Conservation (phyloP, 2,113 vertebrate species). For the Struthidea cinerea region DNA sequence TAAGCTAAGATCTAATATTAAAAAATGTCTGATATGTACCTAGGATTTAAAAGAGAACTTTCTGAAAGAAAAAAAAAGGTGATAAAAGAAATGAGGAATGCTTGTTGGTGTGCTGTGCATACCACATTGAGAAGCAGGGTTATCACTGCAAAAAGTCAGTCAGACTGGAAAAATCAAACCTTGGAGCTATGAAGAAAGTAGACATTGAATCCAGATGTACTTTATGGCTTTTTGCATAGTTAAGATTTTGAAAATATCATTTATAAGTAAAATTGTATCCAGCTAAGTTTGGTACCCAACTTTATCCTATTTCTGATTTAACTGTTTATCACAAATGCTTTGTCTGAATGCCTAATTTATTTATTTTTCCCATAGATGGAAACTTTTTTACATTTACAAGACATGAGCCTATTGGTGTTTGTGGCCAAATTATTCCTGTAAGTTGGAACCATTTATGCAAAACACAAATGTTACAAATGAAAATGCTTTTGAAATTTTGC, state of each 20-base stretch:
- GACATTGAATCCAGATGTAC: slow-evolving; percentile 30
- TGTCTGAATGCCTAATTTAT: background rate
- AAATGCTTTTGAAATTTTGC: background rate
- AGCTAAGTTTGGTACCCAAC: background rate
- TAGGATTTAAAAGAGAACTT: background rate
- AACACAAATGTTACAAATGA: background rate
- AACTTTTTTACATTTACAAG: slow-evolving; percentile 85
- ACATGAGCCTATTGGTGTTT: slow-evolving; percentile 86
- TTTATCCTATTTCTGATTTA: background rate
- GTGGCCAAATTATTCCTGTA: slow-evolving; percentile 89
- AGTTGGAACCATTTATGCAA: slow-evolving; percentile 55
- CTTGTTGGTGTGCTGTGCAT: background rate
- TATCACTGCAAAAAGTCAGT: background rate
- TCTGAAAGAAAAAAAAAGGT: background rate
- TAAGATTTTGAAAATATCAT: background rate
- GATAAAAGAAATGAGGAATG: background rate
- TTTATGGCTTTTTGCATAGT: background rate
- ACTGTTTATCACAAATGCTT: background rate
- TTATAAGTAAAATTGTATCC: background rate
- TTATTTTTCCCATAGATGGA: slow-evolving; percentile 75
- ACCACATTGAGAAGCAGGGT: background rate
- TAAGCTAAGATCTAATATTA: slow-evolving; percentile 8
- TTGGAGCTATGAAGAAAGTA: background rate
- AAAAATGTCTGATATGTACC: background rate
- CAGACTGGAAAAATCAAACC: background rate